These are phyloP conservation scores for Nerophis lumbriciformis DNA, from an alignment of 2,113 vertebrate species.

Conservation along the genomic window DNA sequence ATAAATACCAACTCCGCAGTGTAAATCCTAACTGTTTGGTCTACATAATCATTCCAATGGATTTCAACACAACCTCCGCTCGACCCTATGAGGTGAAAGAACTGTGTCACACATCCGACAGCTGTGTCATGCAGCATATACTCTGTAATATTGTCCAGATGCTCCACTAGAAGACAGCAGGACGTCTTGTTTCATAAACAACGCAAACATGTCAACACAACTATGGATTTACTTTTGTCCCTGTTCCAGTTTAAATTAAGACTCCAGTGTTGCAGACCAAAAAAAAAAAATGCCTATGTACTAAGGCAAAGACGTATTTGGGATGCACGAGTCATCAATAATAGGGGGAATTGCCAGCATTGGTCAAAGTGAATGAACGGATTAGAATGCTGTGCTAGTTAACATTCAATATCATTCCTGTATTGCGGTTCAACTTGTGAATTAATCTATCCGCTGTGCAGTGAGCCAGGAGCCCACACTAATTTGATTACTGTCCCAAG, in stretches of 20 bases:
- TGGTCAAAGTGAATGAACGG: constrained; percentile 59
- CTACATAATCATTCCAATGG: constrained; percentile 3
- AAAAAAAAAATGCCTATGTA: constrained; percentile 44
- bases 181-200: constrained; percentile 27
- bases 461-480: constrained; percentile 62
- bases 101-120: constrained; percentile 40
- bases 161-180: constrained; percentile 22
- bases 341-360: constrained; percentile 69
- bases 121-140: constrained; percentile 59
- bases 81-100: constrained; percentile 37
- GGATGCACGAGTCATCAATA: constrained; percentile 66
- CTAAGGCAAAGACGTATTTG: not conserved
- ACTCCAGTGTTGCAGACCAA: constrained; percentile 35
- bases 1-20: not conserved
- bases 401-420: constrained; percentile 59
- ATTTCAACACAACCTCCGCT: constrained; percentile 24
- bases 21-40: constrained; percentile 11
- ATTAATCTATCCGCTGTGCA: constrained; percentile 59
- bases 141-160: constrained; percentile 61
- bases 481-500: constrained; percentile 72
- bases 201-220: constrained; percentile 3
- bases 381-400: constrained; percentile 42
- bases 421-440: constrained; percentile 42
- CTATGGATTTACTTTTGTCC: constrained; percentile 7
- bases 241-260: constrained; percentile 23